Evolutionary conservation across 1,140 invertebrate species (phyloP), one percentile per base, ranked within the genome.

Genomic region (Drosophila rufa): DNA sequence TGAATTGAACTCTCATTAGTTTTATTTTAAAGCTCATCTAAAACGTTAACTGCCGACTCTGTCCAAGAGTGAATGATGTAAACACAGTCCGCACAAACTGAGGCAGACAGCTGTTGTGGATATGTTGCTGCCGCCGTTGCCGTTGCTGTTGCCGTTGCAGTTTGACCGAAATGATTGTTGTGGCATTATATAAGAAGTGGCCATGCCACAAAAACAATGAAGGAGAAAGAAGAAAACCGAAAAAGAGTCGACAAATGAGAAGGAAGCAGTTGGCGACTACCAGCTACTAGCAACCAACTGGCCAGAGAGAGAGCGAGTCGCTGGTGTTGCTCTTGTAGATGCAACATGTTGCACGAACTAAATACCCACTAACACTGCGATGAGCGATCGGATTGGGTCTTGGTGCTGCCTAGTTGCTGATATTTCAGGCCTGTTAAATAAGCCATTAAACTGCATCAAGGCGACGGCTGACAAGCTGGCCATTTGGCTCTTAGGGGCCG

Each of bases 171-270:
- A 89, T 90, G 85, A 89, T 89, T 84, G 84, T 84, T 75, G 84
- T 75, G 77, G 46, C 55, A 89, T 89, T 89, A 89, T 89, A 89
- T 89, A 89, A 89, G 77, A 89, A 89, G 84, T 89, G 84, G 84
- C 85, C 85, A 84, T 89, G 84, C 84, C 84, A 89, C 84, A 89
- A 89, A 83, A 73, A 79, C 79, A 55, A 56, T 75, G 70, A 70
- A 65, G 79, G 64, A 83, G 64, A 79, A 74, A 83, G 71, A 77
- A 43, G 55, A 62, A 66, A 58, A 81, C 53, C 47, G 50, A 64
- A 71, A 62, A 47, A 81, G 46, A 67, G 65, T 73, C 77, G 59
- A 67, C 66, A 68, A 77, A 55, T 67, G 69, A 86, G 70, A 86
- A 86, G 82, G 82, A 86, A 86, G 82, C 82, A 84, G 59, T 64